A percentile compares a stretch with the other conserved stretches of the same genome.
Evolutionary conservation across 2,888 invertebrate species (phyloP).

Genomic region (Physocephala rufipes): DNA sequence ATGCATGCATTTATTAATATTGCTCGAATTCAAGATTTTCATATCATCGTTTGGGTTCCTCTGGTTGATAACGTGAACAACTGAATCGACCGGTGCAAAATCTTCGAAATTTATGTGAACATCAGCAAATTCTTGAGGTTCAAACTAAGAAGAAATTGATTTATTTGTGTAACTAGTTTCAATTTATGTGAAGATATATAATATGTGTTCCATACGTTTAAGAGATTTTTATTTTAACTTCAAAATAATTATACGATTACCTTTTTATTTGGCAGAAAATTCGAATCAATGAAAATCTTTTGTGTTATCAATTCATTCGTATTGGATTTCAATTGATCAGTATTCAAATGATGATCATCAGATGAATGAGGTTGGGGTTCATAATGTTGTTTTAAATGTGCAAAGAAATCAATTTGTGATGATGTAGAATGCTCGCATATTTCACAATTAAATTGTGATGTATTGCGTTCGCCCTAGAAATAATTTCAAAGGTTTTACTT

Average conservation of each 20-base stretch:
- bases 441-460: constrained; percentile 70
- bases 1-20: constrained; percentile 36
- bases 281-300: constrained; percentile 28
- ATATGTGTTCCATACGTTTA: too few relatives aligned
- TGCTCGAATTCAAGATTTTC: constrained; percentile 42
- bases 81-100: constrained; percentile 50
- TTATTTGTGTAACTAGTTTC: too few relatives aligned
- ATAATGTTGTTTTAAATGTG: constrained; percentile 84
- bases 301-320: not conserved
- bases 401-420: constrained; percentile 84
- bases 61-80: constrained; percentile 41
- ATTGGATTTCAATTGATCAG: constrained; percentile 5
- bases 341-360: constrained; percentile 30
- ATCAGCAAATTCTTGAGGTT: constrained; percentile 56
- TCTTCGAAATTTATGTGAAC: constrained; percentile 61
- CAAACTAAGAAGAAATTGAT: not conserved
- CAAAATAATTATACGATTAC: constrained; percentile 28
- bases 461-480: constrained; percentile 9
- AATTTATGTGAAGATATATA: too few relatives aligned
- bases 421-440: constrained; percentile 79
- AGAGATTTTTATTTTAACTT: too few relatives aligned
- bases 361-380: constrained; percentile 68
- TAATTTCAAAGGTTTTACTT: not conserved
- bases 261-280: constrained; percentile 42
- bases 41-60: constrained; percentile 41